Percentiles rank a stretch among this genome's conserved stretches.
These are phyloP conservation scores for Agonopterix alstromeriana DNA, from an alignment of 2,888 invertebrate species.

Conservation along the genomic window DNA sequence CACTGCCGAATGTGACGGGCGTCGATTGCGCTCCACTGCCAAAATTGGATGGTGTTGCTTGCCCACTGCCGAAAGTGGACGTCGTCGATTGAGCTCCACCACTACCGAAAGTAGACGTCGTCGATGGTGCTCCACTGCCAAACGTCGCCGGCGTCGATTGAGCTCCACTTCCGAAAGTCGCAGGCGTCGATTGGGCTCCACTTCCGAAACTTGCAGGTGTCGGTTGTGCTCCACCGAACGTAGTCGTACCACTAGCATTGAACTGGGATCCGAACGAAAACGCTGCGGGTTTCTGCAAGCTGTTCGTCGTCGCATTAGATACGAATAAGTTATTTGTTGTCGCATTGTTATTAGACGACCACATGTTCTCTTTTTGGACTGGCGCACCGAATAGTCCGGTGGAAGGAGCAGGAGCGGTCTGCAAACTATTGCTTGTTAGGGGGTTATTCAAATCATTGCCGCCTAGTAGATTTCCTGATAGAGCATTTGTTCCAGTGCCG, in stretches of 20 bases:
- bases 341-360: slow-evolving; percentile 24
- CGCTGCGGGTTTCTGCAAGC: slow-evolving; percentile 31
- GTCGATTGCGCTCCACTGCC: slow-evolving; percentile 13
- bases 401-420: slow-evolving; percentile 13
- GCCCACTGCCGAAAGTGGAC: slow-evolving; percentile 25
- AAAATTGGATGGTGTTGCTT: slow-evolving; percentile 21
- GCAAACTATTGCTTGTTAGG: slow-evolving; percentile 19
- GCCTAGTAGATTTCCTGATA: slow-evolving; percentile 12
- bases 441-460: slow-evolving; percentile 18
- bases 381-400: slow-evolving; percentile 31
- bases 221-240: slow-evolving; percentile 4
- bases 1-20: slow-evolving; percentile 21
- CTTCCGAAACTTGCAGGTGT: slow-evolving; percentile 28
- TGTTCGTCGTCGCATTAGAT: slow-evolving; percentile 25
- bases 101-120: neutral
- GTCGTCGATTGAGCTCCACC: slow-evolving; percentile 14
- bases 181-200: slow-evolving; percentile 19
- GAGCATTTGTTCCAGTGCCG: slow-evolving; percentile 3
- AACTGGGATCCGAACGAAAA: slow-evolving; percentile 38
- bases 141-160: neutral
- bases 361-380: slow-evolving; percentile 40
- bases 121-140: too few species aligned
- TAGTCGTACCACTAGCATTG: too few species aligned
- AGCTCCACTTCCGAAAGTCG: slow-evolving; percentile 4
- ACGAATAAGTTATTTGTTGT: slow-evolving; percentile 31